Evolutionary conservation across 64 coral and sea anemone species (phyloP), one percentile per base, ranked within the genome.

Genomic region (Hydrozoanthus tunicans): DNA sequence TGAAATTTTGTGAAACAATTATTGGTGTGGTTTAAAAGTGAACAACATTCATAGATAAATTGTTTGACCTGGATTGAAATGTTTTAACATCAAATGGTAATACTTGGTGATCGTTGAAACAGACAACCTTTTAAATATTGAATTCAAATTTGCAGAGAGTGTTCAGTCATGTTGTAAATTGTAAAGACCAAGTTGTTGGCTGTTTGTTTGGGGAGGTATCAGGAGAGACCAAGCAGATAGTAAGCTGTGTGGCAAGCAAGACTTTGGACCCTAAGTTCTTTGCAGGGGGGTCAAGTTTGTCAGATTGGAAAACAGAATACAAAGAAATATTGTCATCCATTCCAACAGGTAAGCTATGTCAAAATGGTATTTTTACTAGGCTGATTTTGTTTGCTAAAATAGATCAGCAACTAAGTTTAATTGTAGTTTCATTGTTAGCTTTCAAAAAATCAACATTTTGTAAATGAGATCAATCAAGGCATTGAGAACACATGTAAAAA

Each of bases 171-270:
- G 58, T 53, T 14, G 82, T 83, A 62, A 94, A 24, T 58, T 90
- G 79, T 27, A 80, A 94, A 84, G 88, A 66, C 10, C 13, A 10
- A 20, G 79, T 62, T 59, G 12, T 91, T 5, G 64, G 73, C 9
- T 96, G 81, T 65, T 67, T 96, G 9, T 96, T 68, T 90, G 94
- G 94, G 67, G 88, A 93, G 17, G 53, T 81, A 43, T 79, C 78
- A 58, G 27, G 15, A 7, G 58, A 73, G 1, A 27, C 61, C 75
- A 24, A 63, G 62, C 77, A 65, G 53, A 59, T 96, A 11, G 64
- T 93, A 25, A 89, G 94, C 59, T 96, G 94, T 55, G 58, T 57
- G 59, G 91, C 91, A 65, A 93, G 91, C 79, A 93, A 6, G 76
- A 54, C 27, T 10, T 91, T 27, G 4, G 17, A 51, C 15, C 53